Conservation (phyloP, 2,113 vertebrate species). For the Trematomus loennbergii region DNA sequence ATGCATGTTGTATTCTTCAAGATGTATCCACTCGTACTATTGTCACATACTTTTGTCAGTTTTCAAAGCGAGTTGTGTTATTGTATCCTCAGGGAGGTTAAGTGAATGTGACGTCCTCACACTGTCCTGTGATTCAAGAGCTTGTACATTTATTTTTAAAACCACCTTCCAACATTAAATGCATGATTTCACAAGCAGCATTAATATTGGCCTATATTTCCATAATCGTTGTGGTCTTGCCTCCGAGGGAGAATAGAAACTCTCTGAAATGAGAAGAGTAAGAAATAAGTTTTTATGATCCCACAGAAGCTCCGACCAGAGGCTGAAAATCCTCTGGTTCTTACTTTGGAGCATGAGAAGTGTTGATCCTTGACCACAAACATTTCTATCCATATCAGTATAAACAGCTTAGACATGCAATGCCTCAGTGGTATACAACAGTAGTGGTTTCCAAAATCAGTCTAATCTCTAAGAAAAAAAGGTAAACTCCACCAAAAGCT, state of each 20-base stretch:
- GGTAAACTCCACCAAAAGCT: not conserved
- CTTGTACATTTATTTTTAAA: not conserved
- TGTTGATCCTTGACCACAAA: conserved; percentile 12
- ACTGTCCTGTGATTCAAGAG: not conserved
- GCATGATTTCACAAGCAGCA: conserved; percentile 12
- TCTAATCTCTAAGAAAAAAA: not conserved
- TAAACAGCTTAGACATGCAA: not conserved
- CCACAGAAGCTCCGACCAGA: not conserved
- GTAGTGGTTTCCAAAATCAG: not conserved
- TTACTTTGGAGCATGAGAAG: not conserved
- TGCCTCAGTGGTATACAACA: not conserved
- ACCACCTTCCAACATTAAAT: conserved; percentile 13
- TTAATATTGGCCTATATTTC: not conserved
- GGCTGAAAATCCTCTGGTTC: not conserved
- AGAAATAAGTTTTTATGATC: not conserved
- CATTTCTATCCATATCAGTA: conserved; percentile 5
- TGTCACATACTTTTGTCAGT: not conserved
- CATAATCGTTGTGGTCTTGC: not conserved
- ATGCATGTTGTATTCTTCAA: no score
- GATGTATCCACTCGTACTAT: not conserved
- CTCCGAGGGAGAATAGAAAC: not conserved
- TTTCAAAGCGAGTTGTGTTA: not conserved
- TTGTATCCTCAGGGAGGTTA: not conserved
- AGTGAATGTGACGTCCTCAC: not conserved
- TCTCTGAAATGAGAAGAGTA: not conserved